Conservation (phyloP, 1,140 invertebrate genomes). For the Pygmarrhopalites habei region DNA sequence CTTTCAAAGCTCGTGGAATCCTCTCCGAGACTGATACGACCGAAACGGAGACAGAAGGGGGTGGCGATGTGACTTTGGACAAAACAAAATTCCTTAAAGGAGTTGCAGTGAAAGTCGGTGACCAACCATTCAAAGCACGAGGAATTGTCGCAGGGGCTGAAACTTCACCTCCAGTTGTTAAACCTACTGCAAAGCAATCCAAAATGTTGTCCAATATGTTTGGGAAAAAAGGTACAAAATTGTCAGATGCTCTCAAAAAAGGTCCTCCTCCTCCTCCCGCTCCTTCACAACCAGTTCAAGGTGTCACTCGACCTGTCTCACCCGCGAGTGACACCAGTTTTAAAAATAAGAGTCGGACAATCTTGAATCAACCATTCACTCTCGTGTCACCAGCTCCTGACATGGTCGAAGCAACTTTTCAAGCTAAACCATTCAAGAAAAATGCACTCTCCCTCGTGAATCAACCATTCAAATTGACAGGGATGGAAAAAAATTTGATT, state of each 20-base stretch:
- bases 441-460: not conserved
- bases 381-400: not conserved
- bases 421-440: slow-evolving; percentile 1
- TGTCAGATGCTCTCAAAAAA: not conserved
- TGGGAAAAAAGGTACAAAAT: not conserved
- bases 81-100: too few relatives aligned
- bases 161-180: not conserved
- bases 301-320: not conserved
- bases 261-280: not conserved
- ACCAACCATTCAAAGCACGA: not conserved
- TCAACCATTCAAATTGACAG: not conserved
- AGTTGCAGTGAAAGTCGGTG: too few relatives aligned
- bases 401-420: not conserved
- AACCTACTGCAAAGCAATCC: not conserved
- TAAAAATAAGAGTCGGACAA: not conserved
- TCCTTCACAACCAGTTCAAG: too few relatives aligned
- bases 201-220: too few relatives aligned
- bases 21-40: too few relatives aligned
- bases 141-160: not conserved
- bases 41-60: too few relatives aligned
- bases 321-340: not conserved
- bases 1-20: too few relatives aligned
- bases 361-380: slow-evolving; percentile 2
- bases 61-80: too few relatives aligned
- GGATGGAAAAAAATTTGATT: not conserved